phyloP scores from a whole-genome alignment of 2,888 invertebrate species.

The Clitarchus hookeri region DNA sequence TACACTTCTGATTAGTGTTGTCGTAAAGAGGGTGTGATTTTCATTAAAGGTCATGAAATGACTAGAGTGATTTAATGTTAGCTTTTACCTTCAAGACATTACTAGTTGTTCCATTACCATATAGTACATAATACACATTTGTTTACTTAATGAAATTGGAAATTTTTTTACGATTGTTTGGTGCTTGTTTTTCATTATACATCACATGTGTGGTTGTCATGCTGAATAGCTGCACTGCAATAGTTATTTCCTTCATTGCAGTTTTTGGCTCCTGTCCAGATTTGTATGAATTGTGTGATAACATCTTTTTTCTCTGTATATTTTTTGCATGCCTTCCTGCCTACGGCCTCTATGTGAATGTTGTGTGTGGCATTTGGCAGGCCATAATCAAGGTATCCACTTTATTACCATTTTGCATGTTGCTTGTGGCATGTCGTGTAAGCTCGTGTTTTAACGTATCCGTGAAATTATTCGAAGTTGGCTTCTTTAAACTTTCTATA shows the following conservation, averaged over 20 bases:
- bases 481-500: neutral
- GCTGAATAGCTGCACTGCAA: conserved; percentile 9
- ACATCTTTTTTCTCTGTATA: conserved; percentile 43
- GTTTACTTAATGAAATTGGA: neutral
- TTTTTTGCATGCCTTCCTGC: conserved; percentile 67
- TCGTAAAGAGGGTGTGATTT: neutral
- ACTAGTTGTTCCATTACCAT: neutral
- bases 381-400: conserved; percentile 68
- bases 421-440: conserved; percentile 34
- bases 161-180: neutral
- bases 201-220: neutral
- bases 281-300: conserved; percentile 27
- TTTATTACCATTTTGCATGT: conserved; percentile 54
- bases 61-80: neutral
- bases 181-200: neutral
- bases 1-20: too few species aligned
- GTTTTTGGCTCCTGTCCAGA: conserved; percentile 22
- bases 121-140: neutral
- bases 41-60: neutral
- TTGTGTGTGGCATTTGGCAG: conserved; percentile 73
- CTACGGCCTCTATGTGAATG: conserved; percentile 71
- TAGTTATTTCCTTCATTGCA: neutral
- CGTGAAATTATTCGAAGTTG: neutral
- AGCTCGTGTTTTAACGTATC: neutral
- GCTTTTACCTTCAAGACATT: neutral